Conservation (phyloP, 2,888 invertebrate species). For the Xestia rhomboidea region DNA sequence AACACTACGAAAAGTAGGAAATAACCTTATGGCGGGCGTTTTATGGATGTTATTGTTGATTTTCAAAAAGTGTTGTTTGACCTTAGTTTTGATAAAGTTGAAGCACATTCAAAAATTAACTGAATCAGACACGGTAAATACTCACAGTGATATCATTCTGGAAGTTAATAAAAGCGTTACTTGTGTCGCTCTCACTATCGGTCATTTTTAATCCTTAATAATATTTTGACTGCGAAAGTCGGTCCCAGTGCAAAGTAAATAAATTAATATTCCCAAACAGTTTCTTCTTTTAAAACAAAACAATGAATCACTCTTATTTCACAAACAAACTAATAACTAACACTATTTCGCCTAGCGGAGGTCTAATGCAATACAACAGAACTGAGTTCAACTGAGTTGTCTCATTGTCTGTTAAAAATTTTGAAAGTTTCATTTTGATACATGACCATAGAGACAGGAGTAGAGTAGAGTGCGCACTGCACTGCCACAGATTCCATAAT, state of each 20-base stretch:
- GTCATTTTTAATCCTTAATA: conserved; percentile 62
- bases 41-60: not conserved
- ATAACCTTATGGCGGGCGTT: not conserved
- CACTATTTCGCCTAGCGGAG: not conserved
- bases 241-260: not conserved
- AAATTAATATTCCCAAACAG: conserved; percentile 11
- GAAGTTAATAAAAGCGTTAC: conserved; percentile 72
- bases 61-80: not conserved
- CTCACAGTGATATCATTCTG: conserved; percentile 78
- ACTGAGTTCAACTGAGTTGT: too few species aligned
- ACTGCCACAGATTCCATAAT: not conserved
- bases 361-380: not conserved
- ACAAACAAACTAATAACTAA: not conserved
- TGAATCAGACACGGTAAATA: conserved; percentile 22
- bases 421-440: not conserved
- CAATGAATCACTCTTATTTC: not conserved
- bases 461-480: not conserved
- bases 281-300: conserved; percentile 4
- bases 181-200: conserved; percentile 79
- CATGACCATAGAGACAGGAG: not conserved
- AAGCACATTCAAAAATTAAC: not conserved
- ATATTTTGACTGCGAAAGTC: not conserved
- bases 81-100: not conserved
- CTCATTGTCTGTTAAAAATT: not conserved
- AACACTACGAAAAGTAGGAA: not conserved